phyloP scores from a whole-genome alignment of 2,888 invertebrate species.

The Dione vanillae region DNA sequence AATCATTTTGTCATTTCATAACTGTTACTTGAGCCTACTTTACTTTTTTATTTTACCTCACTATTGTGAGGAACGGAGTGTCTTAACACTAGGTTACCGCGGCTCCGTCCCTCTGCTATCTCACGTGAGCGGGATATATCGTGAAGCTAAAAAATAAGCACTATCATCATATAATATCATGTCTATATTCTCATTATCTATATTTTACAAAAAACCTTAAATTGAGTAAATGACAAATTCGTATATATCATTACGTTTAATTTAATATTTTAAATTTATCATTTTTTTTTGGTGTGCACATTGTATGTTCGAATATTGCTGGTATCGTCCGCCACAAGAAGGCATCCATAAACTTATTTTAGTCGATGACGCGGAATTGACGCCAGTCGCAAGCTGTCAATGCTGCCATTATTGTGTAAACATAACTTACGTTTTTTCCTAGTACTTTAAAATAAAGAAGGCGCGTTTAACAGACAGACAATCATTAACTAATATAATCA shows the following conservation, averaged over 20 bases:
- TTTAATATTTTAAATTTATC: neutral
- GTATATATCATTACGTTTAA: neutral
- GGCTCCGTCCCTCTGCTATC: neutral
- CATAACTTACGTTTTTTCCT: neutral
- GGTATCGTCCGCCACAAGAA: constrained; percentile 39
- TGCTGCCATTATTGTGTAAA: neutral
- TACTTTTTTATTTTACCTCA: no score
- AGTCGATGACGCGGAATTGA: constrained; percentile 59
- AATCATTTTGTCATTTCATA: neutral
- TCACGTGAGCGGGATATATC: neutral
- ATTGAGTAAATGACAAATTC: neutral
- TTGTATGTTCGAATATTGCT: no score
- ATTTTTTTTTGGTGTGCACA: constrained; percentile 29
- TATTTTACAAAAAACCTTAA: neutral
- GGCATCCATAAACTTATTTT: constrained; percentile 62
- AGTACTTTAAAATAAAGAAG: neutral
- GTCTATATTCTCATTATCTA: no score
- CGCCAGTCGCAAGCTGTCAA: constrained; percentile 22
- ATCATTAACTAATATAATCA: no score
- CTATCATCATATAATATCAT: no score
- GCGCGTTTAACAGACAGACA: no score
- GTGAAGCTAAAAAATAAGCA: neutral
- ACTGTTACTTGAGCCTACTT: neutral
- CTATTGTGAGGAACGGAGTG: no score
- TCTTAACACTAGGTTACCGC: no score